Base-by-base conservation (phyloP, 1,140 invertebrate species). In the Physella acuta region DNA sequence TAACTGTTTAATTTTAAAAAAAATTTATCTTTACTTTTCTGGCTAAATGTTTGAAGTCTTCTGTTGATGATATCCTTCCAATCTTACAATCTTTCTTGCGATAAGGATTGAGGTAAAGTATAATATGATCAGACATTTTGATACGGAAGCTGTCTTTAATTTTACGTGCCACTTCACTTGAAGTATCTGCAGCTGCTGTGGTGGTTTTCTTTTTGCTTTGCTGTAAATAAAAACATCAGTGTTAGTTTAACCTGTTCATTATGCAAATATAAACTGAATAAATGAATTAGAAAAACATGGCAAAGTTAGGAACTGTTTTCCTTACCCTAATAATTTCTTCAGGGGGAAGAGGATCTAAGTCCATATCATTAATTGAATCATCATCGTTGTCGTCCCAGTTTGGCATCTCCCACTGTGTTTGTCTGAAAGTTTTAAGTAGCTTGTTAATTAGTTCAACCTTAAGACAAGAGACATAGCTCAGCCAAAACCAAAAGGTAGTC, bases 41-140 rank as follows among this genome's bases (percentile, higher is more conserved):
- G 0, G 95, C 95, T 30, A 99, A 87, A 86, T 96, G 93, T 83
- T 97, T 97, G 84, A 97, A 98, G 84, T 98, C 95, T 58, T 95
- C 93, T 0, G 91, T 95, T 79, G 89, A 92, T 0, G 89, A 91
- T 73, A 99, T 98, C 73, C 91, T 86, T 0, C 93, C 95, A 70
- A 90, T 85, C 75, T 90, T 90, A 79, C 95, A 97, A 78, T 93
- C 92, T 3, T 89, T 87, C 79, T 92, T 93, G 65, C 93, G 87
- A 85, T 94, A 98, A 0, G 93, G 93, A 86, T 95, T 95, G 34
- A 99, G 88, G 81, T 92, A 92, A 56, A 92, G 88, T 51, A 97
- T 94, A 86, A 98, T 94, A 30, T 92, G 92, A 53, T 90, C 89
- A 11, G 93, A 94, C 90, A 98, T 96, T 79, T 85, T 75, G 70